Evolutionary conservation across 2,797 vertebrate genomes (phyloP).

Genomic region (Coreius guichenoti): DNA sequence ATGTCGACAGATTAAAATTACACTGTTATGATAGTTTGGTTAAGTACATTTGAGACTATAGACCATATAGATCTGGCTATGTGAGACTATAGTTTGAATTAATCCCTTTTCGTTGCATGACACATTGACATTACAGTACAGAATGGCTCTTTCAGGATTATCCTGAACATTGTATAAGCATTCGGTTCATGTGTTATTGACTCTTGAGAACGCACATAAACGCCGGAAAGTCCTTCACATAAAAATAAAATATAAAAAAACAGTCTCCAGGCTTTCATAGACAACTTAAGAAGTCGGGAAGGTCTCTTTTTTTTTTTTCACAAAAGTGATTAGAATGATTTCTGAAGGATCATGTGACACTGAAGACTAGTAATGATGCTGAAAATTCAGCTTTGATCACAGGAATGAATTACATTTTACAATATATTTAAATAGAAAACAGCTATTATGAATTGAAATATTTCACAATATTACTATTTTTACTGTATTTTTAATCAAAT

Average conservation of each 20-base stretch:
- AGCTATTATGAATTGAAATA: neutral
- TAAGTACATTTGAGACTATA: too few species aligned
- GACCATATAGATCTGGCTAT: too few species aligned
- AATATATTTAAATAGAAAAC: neutral
- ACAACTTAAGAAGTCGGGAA: neutral
- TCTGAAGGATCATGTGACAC: neutral
- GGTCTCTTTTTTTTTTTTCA: too few species aligned
- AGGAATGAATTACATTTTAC: too few species aligned
- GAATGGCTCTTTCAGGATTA: neutral
- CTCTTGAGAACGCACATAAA: too few species aligned
- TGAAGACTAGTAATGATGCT: neutral
- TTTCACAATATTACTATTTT: neutral
- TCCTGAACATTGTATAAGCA: neutral
- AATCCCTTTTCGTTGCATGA: neutral
- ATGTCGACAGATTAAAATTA: too few species aligned
- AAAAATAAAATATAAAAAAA: too few species aligned
- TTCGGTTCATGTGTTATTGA: too few species aligned
- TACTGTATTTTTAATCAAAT: neutral
- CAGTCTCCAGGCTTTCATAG: neutral
- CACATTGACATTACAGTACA: too few species aligned
- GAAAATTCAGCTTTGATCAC: neutral
- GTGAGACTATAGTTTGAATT: neutral
- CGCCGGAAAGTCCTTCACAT: neutral
- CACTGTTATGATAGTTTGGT: too few species aligned
- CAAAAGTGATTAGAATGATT: neutral